Percentiles rank a stretch among this genome's conserved stretches.
These are phyloP conservation scores for Patella caerulea DNA, from an alignment of 2,888 invertebrate genomes.

Conservation along the genomic window DNA sequence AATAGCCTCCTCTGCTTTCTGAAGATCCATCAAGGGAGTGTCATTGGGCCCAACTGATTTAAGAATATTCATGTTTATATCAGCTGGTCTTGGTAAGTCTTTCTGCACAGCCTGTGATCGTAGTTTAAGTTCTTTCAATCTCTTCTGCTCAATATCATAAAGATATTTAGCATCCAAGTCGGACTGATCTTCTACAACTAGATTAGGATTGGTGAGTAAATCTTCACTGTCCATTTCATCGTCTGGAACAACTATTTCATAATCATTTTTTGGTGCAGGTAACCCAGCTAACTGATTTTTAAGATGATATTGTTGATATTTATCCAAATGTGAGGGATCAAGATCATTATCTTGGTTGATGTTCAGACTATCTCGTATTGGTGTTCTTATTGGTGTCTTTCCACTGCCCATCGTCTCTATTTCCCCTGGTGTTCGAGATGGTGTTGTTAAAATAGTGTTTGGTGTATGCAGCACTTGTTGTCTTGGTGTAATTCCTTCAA, in stretches of 20 bases:
- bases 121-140: constrained; percentile 78
- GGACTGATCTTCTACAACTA: constrained; percentile 79
- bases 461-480: constrained; percentile 73
- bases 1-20: constrained; percentile 94
- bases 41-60: constrained; percentile 81
- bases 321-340: constrained; percentile 47
- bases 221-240: constrained; percentile 76
- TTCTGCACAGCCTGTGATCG: constrained; percentile 91
- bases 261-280: constrained; percentile 95
- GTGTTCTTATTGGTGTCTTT: constrained; percentile 76
- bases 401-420: constrained; percentile 37
- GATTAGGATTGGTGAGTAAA: constrained; percentile 71
- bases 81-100: constrained; percentile 85
- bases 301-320: constrained; percentile 54
- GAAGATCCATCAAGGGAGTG: constrained; percentile 86
- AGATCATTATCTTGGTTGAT: constrained; percentile 89
- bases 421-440: constrained; percentile 67
- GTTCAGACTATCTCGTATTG: constrained; percentile 91
- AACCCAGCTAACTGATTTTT: constrained; percentile 76
- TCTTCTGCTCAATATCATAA: constrained; percentile 41
- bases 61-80: constrained; percentile 87
- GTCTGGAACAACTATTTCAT: constrained; percentile 97
- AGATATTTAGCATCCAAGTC: constrained; percentile 78
- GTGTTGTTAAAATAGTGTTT: constrained; percentile 69
- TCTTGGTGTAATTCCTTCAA: constrained; percentile 86